These are phyloP conservation scores for Schizopygopsis malacanthus DNA, from an alignment of 2,797 vertebrate genomes.

Conservation along the genomic window DNA sequence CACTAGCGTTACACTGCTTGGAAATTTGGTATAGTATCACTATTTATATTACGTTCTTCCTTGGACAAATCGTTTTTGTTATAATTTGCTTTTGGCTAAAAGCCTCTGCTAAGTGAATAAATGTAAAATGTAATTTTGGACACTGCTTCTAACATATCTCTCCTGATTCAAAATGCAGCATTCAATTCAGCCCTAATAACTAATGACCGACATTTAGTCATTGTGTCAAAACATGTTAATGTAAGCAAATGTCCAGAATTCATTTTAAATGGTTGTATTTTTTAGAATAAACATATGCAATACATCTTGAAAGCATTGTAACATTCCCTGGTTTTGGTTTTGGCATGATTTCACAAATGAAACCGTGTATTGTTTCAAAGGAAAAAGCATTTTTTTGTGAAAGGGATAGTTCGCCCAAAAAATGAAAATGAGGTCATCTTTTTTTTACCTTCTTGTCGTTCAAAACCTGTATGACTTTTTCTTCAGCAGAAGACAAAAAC, in stretches of 20 bases:
- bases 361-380: not conserved
- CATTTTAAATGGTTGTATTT: not conserved
- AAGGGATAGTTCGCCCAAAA: not conserved
- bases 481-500: not conserved
- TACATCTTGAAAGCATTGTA: not conserved
- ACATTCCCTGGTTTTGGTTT: not conserved
- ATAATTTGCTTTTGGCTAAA: constrained; percentile 7
- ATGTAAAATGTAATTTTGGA: not conserved
- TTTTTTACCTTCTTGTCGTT: not conserved
- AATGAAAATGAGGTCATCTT: not conserved
- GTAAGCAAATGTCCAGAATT: constrained; percentile 4
- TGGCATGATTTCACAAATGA: not conserved
- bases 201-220: constrained; percentile 21
- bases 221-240: constrained; percentile 6
- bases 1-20: not conserved
- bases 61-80: not conserved
- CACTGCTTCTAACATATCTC: constrained; percentile 8
- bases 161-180: constrained; percentile 1
- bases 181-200: not conserved
- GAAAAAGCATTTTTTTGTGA: not conserved
- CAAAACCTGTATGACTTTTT: not conserved
- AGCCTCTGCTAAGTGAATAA: not conserved
- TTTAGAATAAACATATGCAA: not conserved
- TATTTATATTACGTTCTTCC: not conserved
- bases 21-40: not conserved